phyloP scores from a whole-genome alignment of 2,113 vertebrate species.

The Eudyptes chrysolophus region DNA sequence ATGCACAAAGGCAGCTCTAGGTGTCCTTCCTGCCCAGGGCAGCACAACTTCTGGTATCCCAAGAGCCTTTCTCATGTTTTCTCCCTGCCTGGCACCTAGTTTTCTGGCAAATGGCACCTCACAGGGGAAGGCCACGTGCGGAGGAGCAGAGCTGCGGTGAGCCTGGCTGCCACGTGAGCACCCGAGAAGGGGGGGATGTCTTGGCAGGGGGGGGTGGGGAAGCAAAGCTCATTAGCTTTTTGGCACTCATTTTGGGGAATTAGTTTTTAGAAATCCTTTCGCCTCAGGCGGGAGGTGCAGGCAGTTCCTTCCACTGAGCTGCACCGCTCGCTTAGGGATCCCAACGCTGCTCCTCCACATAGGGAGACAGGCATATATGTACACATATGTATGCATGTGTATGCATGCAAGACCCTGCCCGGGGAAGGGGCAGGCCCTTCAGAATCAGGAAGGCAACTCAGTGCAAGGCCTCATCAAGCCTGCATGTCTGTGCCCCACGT shows the following conservation, averaged over 20 bases:
- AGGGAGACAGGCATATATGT: not conserved
- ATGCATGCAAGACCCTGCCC: accelerated
- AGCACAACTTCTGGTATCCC: not conserved
- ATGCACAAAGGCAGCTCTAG: not conserved
- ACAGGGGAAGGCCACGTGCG: not conserved
- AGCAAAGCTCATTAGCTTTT: conserved; percentile 49
- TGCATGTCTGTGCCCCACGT: accelerated
- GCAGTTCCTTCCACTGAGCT: not conserved
- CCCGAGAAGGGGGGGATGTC: not conserved
- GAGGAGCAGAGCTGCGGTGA: not conserved
- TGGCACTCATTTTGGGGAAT: not conserved
- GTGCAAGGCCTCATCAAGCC: not conserved
- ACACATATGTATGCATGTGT: accelerated
- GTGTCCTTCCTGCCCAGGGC: not conserved
- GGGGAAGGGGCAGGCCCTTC: not conserved
- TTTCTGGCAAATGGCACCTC: not conserved
- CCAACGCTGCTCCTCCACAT: accelerated
- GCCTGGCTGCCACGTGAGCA: not conserved
- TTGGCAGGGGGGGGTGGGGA: not conserved
- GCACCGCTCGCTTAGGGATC: accelerated
- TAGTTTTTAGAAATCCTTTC: conserved; percentile 13
- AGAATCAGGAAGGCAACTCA: not conserved
- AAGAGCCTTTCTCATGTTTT: not conserved
- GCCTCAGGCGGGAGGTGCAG: not conserved
- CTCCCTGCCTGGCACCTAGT: not conserved